phyloP scores from a whole-genome alignment of 1,140 invertebrate species.

The Hyles euphorbiae region DNA sequence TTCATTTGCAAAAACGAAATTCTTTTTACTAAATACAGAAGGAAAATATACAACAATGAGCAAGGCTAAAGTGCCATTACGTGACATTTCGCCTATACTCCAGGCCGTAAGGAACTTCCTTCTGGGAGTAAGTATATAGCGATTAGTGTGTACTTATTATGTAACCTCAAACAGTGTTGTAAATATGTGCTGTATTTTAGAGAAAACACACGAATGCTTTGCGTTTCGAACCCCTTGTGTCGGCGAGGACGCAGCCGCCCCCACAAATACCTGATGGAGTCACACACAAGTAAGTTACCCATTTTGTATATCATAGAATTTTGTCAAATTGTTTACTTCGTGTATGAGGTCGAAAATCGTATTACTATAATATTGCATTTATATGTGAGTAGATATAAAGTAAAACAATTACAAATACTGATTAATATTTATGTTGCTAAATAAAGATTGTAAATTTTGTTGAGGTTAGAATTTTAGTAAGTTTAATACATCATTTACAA shows the following conservation, averaged over 20 bases:
- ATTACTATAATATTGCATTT: too few relatives aligned
- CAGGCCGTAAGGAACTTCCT: conserved; percentile 78
- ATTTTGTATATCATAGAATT: too few relatives aligned
- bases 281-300: conserved; percentile 76
- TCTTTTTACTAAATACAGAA: neutral
- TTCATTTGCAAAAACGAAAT: too few relatives aligned
- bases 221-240: conserved; percentile 78
- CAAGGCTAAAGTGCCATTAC: conserved; percentile 43
- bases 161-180: conserved; percentile 32
- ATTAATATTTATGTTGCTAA: too few relatives aligned
- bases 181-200: conserved; percentile 45
- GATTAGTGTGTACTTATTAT: conserved; percentile 39
- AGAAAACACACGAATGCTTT: conserved; percentile 78
- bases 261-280: conserved; percentile 86
- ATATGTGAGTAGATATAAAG: too few relatives aligned
- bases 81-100: conserved; percentile 78
- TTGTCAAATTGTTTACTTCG: too few relatives aligned
- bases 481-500: too few relatives aligned
- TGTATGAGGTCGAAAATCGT: too few relatives aligned
- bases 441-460: too few relatives aligned
- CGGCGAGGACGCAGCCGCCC: conserved; percentile 83
- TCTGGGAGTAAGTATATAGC: conserved; percentile 73
- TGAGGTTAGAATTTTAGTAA: too few relatives aligned
- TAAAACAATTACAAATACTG: too few relatives aligned
- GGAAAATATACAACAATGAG: conserved; percentile 28